Evolutionary conservation across 2,888 invertebrate species (phyloP).

Genomic region (Chloromyia formosa): DNA sequence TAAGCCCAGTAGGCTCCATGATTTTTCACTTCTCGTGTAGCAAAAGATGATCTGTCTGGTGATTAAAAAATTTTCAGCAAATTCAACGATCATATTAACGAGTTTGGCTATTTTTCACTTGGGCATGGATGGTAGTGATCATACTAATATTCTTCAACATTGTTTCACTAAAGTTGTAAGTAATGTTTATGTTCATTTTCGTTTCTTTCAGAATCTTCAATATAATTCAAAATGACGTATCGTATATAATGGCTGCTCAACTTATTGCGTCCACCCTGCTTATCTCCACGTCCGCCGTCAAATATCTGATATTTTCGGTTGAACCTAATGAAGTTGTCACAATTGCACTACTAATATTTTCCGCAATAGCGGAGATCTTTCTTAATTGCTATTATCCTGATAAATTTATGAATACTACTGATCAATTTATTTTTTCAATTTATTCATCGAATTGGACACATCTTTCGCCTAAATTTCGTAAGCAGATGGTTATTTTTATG

Average conservation of each 20-base stretch:
- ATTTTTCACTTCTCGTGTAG: no score
- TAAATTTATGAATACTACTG: neutral
- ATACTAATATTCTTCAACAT: no score
- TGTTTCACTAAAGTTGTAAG: no score
- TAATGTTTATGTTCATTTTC: no score
- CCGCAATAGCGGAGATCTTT: neutral
- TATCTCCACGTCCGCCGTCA: neutral
- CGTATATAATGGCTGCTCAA: neutral
- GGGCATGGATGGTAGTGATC: no score
- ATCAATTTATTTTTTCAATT: constrained; percentile 15
- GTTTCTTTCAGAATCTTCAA: neutral
- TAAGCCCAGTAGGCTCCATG: no score
- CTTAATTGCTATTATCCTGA: constrained; percentile 25
- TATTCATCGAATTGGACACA: constrained; percentile 43
- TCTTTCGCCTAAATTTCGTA: constrained; percentile 13
- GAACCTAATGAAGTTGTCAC: neutral
- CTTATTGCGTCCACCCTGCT: neutral
- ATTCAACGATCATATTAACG: no score
- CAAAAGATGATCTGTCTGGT: no score
- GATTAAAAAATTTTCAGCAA: no score
- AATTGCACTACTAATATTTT: neutral
- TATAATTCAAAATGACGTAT: neutral
- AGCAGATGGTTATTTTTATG: constrained; percentile 39
- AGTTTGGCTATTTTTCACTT: no score
- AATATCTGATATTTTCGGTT: neutral